A percentile compares a stretch with the other conserved stretches of the same genome.
phyloP scores from a whole-genome alignment of 2,888 invertebrate genomes.

The Crepidodera aurea region DNA sequence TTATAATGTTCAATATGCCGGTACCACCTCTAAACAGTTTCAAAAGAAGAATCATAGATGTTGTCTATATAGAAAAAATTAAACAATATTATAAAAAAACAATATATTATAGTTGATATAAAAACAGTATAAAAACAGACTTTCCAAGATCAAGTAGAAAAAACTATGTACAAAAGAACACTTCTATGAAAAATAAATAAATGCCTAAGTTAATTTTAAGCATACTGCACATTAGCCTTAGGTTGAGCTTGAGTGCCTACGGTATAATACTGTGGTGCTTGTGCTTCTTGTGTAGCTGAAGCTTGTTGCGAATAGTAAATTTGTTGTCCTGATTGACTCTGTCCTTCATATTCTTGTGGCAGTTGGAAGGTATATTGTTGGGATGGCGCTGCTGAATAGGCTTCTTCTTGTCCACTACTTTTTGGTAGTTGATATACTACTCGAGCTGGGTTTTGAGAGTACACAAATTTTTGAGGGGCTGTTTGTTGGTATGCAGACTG shows the following conservation, averaged over 20 bases:
- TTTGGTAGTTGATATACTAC: constrained; percentile 25
- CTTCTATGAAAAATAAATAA: constrained; percentile 32
- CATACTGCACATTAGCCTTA: constrained; percentile 42
- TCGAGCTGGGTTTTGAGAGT: constrained; percentile 11
- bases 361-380: constrained; percentile 31
- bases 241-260: constrained; percentile 42
- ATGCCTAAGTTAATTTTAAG: constrained; percentile 25
- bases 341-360: constrained; percentile 25
- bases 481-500: constrained; percentile 25
- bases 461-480: constrained; percentile 21
- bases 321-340: constrained; percentile 40
- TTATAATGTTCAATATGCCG: too few relatives aligned
- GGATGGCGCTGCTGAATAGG: constrained; percentile 24
- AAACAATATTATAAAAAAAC: too few relatives aligned
- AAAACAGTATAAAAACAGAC: constrained; percentile 19
- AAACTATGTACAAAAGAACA: constrained; percentile 42
- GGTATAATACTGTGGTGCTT: constrained; percentile 43
- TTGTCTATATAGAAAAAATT: too few relatives aligned
- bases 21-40: too few relatives aligned
- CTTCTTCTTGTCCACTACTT: constrained; percentile 11
- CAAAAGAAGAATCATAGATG: too few relatives aligned
- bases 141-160: constrained; percentile 17
- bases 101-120: background rate
- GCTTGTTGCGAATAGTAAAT: constrained; percentile 37
- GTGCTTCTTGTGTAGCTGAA: constrained; percentile 28